Evolutionary conservation across 2,113 vertebrate species (phyloP), one percentile per base, ranked within the genome.

Genomic region (Osmerus eperlanus): DNA sequence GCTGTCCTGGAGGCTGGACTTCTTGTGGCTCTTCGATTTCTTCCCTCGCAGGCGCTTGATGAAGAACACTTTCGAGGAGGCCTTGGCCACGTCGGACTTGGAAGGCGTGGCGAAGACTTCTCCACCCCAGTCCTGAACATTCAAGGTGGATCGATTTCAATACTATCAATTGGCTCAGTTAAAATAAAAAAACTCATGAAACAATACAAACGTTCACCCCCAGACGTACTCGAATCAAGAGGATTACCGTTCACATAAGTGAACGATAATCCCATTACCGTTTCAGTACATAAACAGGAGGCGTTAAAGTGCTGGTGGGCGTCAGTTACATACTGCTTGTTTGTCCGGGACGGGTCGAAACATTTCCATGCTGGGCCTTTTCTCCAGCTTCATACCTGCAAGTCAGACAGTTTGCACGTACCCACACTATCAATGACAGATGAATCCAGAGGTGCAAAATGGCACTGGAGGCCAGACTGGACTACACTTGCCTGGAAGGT

Each of bases 61-160:
- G 88, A 97, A 97, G 84, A 95, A 94, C 25, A 96, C 92, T 81
- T 96, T 99, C 47, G 95, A 92, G 68, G 96, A 96, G 28, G 95
- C 91, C 85, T 96, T 99, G 78, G 94, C 89, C 63, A 94, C 73
- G 74, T 93, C 87, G 41, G 91, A 90, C 87, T 95, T 98, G 75
- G 95, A 92, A 81, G 96, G 93, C 68, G 93, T 94, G 29, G 89
- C 86, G 67, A 94, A 92, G 52, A 91, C 83, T 47, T 97, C 94
- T 69, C 93, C 95, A 59, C 94, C 94, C 93, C 91, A 95, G 76
- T 91, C 92, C 72, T 94, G 90, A 19, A 55, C 7, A 29, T 47
- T 7, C 12, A 67, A 47, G 41, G 9, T 47, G 41, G 41, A 47
- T 47, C 9, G 41, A 47, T 47, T 47, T 47, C 7, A 47, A 47